phyloP scores from a whole-genome alignment of 2,797 vertebrate species.

The Notamacropus eugenii region DNA sequence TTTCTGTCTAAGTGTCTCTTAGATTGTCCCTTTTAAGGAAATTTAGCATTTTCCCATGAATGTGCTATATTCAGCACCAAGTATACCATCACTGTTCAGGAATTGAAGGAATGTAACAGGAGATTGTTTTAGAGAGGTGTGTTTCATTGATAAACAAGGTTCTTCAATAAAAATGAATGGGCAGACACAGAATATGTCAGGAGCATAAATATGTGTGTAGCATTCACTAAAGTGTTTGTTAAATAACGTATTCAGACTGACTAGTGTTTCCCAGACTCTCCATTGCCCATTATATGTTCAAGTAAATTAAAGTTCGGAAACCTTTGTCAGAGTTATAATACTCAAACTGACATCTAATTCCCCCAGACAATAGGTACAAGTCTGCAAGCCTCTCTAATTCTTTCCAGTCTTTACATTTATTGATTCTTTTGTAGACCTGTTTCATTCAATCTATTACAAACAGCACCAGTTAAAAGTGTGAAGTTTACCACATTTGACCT shows the following conservation, averaged over 20 bases:
- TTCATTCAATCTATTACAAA: slow-evolving; percentile 87
- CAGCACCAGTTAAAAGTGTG: slow-evolving; percentile 85
- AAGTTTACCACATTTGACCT: slow-evolving; percentile 86
- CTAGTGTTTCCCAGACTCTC: slow-evolving; percentile 80
- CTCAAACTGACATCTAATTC: slow-evolving; percentile 90
- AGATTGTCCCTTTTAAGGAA: slow-evolving; percentile 42
- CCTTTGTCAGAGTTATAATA: slow-evolving; percentile 88
- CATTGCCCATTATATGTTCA: slow-evolving; percentile 85
- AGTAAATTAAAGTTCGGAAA: slow-evolving; percentile 88
- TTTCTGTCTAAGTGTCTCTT: slow-evolving; percentile 24
- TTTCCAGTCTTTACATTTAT: slow-evolving; percentile 90
- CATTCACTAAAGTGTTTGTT: slow-evolving; percentile 85
- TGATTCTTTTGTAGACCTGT: slow-evolving; percentile 87
- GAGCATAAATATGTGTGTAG: slow-evolving; percentile 74
- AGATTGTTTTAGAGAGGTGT: slow-evolving; percentile 45
- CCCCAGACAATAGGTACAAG: slow-evolving; percentile 89
- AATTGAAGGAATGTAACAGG: slow-evolving; percentile 46
- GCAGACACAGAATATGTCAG: slow-evolving; percentile 65
- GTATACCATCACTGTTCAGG: slow-evolving; percentile 37
- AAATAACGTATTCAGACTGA: slow-evolving; percentile 84
- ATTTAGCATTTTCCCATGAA: not conserved
- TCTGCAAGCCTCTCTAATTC: slow-evolving; percentile 84
- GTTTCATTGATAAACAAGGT: slow-evolving; percentile 64
- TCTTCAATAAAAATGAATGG: slow-evolving; percentile 66
- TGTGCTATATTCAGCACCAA: not conserved